Conservation (phyloP, 2,797 vertebrate species). For the Girardinus metallicus region DNA sequence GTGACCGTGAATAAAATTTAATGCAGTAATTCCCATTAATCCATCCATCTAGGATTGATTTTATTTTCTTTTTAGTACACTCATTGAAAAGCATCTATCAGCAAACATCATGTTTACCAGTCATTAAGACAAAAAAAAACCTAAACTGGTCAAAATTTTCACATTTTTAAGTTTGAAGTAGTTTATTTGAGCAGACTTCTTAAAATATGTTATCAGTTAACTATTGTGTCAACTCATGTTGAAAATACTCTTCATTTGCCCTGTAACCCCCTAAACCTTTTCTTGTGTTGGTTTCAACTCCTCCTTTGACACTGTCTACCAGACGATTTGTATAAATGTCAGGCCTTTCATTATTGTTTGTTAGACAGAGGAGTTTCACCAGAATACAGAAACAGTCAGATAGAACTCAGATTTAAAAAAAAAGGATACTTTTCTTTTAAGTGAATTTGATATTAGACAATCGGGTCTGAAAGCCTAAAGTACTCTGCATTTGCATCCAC, state of each 20-base stretch:
- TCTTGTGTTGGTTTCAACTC: conserved; percentile 46
- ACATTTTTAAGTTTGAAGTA: neutral
- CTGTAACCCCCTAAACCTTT: neutral
- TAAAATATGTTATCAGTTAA: neutral
- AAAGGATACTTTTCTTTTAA: neutral
- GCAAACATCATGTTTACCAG: neutral
- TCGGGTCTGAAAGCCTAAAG: conserved; percentile 9
- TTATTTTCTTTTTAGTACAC: neutral
- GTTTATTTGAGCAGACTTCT: neutral
- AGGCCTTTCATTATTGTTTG: conserved; percentile 33
- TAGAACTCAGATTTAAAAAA: conserved; percentile 11
- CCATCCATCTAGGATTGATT: neutral
- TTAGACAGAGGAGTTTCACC: conserved; percentile 25
- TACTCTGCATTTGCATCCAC: conserved; percentile 13
- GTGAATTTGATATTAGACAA: conserved; percentile 18
- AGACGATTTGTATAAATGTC: conserved; percentile 49
- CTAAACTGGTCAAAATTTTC: neutral
- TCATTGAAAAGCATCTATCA: neutral
- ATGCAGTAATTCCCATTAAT: neutral
- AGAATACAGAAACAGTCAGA: conserved; percentile 23
- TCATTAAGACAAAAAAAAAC: neutral
- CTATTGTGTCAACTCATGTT: neutral
- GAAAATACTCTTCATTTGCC: neutral
- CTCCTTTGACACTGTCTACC: conserved; percentile 51
- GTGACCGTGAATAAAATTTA: neutral